Base-by-base conservation (phyloP, 1,140 invertebrate genomes). In the Lethocerus indicus region DNA sequence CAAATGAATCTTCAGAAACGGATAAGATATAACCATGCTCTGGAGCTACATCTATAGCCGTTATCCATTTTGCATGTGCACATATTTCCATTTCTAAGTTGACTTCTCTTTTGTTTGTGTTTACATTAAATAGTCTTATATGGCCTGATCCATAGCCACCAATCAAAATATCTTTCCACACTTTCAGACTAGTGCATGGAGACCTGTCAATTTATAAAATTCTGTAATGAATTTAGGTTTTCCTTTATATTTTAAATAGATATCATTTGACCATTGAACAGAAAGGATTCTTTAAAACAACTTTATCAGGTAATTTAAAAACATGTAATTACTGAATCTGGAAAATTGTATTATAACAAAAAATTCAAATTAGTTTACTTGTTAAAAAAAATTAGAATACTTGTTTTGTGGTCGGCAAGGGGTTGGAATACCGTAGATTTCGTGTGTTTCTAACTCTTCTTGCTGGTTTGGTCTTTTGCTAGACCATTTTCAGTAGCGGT, bases 71-170 rank as follows among this genome's bases (percentile, higher is more conserved):
- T 32, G 67, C 67, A 58, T 73, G 71, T 25, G 68, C 70, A 29
- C 61, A 59, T 7, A 68, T 61, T 51, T 71, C 69, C 13, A 65
- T 60, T 2, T 60, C 44, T 1, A 70, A 47, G 28, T 54, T 49
- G 7, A 64, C 65, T 24, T 61, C 46, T 40, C 35, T 35, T 26
- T 27, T 49, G n/a, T 42, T 24, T 20, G 50, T 51, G 29, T 52
- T 32, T 1, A 54, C 41, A 20, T 57, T 58, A 56, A 63, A 71
- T 1, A 70, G 47, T 36, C 66, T 50, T 13, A 72, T 52, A 51
- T 71, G 68, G n/a, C 71, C 71, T 18, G 66, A 67, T 1, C 66
- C 67, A 59, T 66, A 72, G 1, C 56, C 65, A 16, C 59, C 66
- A 13, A 68, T 53, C 1, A 72, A 45, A 20, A 63, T 55, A 28